Evolutionary conservation across 2,113 vertebrate genomes (phyloP), one percentile per base, ranked within the genome.

Genomic region (Tragelaphus imberbis): DNA sequence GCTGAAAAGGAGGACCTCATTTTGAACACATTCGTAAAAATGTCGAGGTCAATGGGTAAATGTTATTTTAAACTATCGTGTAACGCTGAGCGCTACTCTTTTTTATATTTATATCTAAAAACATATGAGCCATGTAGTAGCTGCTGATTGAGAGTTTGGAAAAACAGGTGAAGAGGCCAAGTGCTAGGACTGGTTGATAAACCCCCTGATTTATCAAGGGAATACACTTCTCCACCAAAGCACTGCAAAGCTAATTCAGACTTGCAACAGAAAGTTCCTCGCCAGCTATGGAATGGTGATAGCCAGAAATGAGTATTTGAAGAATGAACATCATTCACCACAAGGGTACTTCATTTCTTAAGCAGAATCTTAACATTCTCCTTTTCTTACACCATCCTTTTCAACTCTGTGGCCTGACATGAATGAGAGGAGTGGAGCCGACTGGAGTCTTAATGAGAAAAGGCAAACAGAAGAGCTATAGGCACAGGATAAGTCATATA

Each of bases 51-150:
- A 63, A 0, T 61, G 49, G 56, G 19, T 91, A 88, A 65, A 96
- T 71, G 19, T 88, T 92, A 92, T 95, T 97, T 95, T 90, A 63
- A 92, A 92, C 82, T 89, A 92, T 25, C 51, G 25, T 33, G 47
- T 55, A 94, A 92, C 71, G 51, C 49, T 56, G 40, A 93, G 1
- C 16, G 36, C 9, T 40, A 7, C 44, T 91, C 16, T 75, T 53
- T 96, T 91, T 65, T 55, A 97, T 84, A 88, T 97, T 94, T 92
- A 15, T 90, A 47, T 30, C 51, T 97, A 96, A 97, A 94, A 97
- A 77, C 82, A 85, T 88, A 90, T 75, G 90, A 87, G 59, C 92
- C 84, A 2, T 85, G 75, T 90, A 92, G 75, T 58, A 25, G 28
- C 92, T 86, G 58, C 59, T 94, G 84, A 84, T 44, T 79, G 90